Percentiles rank a stretch among this genome's conserved stretches.
phyloP scores from a whole-genome alignment of 2,113 vertebrate species.

The Ptilonorhynchus violaceus region DNA sequence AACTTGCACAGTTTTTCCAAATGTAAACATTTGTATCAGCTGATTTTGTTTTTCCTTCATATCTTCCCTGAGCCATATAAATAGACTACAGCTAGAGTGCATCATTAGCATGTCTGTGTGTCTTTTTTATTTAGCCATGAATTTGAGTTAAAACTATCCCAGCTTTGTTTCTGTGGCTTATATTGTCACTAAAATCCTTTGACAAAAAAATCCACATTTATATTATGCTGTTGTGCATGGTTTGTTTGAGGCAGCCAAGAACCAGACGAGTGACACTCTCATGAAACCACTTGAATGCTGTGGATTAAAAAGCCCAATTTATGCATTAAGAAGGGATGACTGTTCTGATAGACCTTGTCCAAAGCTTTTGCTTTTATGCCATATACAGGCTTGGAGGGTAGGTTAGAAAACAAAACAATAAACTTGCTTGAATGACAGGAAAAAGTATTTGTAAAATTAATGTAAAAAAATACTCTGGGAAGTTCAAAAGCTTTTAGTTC shows the following conservation, averaged over 20 bases:
- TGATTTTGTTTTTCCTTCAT: neutral
- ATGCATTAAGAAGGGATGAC: neutral
- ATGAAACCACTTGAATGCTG: rapidly evolving
- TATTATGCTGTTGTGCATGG: neutral
- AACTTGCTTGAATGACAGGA: neutral
- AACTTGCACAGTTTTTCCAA: neutral
- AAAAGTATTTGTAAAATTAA: neutral
- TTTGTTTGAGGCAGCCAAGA: neutral
- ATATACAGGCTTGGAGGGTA: neutral
- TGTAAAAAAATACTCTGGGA: neutral
- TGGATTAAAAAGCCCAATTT: neutral
- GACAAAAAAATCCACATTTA: neutral
- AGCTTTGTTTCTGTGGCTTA: neutral
- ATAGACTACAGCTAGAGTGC: neutral
- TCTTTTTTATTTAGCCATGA: neutral
- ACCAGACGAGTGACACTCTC: rapidly evolving
- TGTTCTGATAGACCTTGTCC: neutral
- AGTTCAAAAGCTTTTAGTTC: neutral
- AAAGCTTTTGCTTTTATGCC: neutral
- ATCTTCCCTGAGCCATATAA: neutral
- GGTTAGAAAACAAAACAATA: neutral
- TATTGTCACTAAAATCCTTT: neutral
- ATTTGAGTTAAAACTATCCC: neutral
- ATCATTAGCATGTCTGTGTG: neutral
- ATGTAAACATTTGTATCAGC: neutral